Conservation (phyloP, 2,888 invertebrate species). For the Noctuana brunneofusca region DNA sequence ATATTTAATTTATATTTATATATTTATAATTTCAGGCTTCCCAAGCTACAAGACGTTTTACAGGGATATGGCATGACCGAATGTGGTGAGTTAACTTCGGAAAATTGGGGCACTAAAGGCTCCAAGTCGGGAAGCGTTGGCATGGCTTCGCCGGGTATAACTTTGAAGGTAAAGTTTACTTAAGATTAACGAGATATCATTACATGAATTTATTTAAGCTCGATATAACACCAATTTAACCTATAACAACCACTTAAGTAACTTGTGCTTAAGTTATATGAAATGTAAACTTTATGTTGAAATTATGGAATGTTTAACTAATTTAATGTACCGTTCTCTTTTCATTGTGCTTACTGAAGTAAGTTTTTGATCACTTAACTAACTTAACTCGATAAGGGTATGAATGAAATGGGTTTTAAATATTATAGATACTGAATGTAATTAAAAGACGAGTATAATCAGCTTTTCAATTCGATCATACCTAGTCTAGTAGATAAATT, state of each 20-base stretch:
- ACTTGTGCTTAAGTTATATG: constrained; percentile 18
- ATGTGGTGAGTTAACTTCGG: constrained; percentile 63
- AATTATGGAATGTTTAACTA: background rate
- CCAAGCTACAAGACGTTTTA: constrained; percentile 48
- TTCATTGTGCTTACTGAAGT: background rate
- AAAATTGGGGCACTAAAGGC: constrained; percentile 60
- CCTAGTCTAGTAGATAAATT: too few relatives aligned
- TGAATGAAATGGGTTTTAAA: too few relatives aligned
- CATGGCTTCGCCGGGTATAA: constrained; percentile 61
- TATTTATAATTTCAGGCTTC: constrained; percentile 57
- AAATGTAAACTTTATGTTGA: constrained; percentile 13
- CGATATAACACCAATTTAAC: constrained; percentile 24
- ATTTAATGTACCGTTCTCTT: background rate
- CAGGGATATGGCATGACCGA: constrained; percentile 74
- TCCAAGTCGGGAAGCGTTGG: constrained; percentile 67
- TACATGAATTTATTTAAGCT: constrained; percentile 29
- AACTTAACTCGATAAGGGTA: too few relatives aligned
- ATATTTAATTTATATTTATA: too few relatives aligned
- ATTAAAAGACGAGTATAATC: too few relatives aligned
- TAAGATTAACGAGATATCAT: constrained; percentile 32
- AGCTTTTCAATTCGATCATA: too few relatives aligned
- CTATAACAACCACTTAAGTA: constrained; percentile 21
- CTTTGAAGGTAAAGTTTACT: constrained; percentile 53
- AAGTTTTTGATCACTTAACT: too few relatives aligned
- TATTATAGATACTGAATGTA: too few relatives aligned